phyloP scores from a whole-genome alignment of 2,888 invertebrate species.

The Drosophila acutilabella region DNA sequence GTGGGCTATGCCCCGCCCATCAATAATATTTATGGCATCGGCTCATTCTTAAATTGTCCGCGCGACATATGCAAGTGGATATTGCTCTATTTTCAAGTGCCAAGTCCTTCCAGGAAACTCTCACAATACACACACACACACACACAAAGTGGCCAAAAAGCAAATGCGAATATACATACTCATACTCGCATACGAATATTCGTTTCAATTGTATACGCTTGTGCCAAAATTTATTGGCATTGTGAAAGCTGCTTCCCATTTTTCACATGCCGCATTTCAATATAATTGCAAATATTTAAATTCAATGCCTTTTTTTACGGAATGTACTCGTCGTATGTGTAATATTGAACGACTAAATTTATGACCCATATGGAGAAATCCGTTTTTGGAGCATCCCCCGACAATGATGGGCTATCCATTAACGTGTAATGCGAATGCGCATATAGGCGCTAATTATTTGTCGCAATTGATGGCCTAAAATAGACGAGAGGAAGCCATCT shows the following conservation, averaged over 20 bases:
- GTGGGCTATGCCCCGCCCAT: constrained; percentile 39
- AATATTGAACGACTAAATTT: constrained; percentile 40
- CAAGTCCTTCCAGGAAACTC: constrained; percentile 27
- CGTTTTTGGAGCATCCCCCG: not conserved
- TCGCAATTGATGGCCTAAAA: constrained; percentile 8
- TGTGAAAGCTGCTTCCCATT: constrained; percentile 9
- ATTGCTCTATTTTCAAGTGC: constrained; percentile 77
- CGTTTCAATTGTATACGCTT: constrained; percentile 44
- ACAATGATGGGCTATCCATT: constrained; percentile 18
- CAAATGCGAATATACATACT: not conserved
- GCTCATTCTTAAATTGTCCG: constrained; percentile 74
- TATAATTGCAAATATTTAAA: constrained; percentile 80
- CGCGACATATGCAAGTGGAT: constrained; percentile 79
- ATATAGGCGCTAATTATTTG: constrained; percentile 21
- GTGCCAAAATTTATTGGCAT: constrained; percentile 70
- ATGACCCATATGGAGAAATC: constrained; percentile 17
- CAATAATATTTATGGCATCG: constrained; percentile 82
- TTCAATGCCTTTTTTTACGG: constrained; percentile 44
- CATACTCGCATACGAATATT: constrained; percentile 7
- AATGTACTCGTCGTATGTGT: constrained; percentile 10
- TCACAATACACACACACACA: constrained; percentile 20
- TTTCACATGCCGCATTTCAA: constrained; percentile 56
- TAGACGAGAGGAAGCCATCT: not conserved
- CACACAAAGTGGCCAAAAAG: not conserved
- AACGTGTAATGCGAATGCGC: constrained; percentile 12